Conservation (phyloP, 1,140 invertebrate genomes). For the Euura lappo region DNA sequence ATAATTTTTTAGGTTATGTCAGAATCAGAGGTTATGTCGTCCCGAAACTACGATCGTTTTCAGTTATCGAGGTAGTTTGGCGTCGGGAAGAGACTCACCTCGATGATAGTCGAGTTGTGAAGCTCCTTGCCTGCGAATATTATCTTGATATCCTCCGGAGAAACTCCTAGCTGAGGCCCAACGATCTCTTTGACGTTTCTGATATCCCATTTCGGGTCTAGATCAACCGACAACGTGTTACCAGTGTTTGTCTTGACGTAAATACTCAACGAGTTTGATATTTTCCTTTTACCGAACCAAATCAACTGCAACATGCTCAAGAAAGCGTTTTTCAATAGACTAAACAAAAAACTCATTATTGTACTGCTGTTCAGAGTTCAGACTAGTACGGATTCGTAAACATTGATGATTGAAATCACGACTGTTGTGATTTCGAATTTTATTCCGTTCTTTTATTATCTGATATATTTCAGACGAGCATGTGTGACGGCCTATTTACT, state of each 20-base stretch:
- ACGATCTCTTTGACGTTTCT: slow-evolving; percentile 77
- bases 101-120: slow-evolving; percentile 73
- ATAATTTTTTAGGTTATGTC: neutral
- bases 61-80: no score
- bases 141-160: slow-evolving; percentile 77
- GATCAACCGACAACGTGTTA: slow-evolving; percentile 69
- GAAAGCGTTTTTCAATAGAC: slow-evolving; percentile 63
- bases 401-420: no score
- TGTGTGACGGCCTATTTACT: no score
- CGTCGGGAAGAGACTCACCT: slow-evolving; percentile 57
- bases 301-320: slow-evolving; percentile 69
- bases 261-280: slow-evolving; percentile 70
- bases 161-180: slow-evolving; percentile 71
- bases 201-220: slow-evolving; percentile 80
- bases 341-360: slow-evolving; percentile 66
- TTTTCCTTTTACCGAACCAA: slow-evolving; percentile 65
- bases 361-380: no score
- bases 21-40: neutral
- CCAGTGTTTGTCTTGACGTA: slow-evolving; percentile 77
- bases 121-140: slow-evolving; percentile 88
- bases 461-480: no score
- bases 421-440: no score
- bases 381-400: no score
- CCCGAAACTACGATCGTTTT: neutral
- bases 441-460: no score